phyloP scores from a whole-genome alignment of 64 coral and sea anemone genomes.

The Montipora cactus region DNA sequence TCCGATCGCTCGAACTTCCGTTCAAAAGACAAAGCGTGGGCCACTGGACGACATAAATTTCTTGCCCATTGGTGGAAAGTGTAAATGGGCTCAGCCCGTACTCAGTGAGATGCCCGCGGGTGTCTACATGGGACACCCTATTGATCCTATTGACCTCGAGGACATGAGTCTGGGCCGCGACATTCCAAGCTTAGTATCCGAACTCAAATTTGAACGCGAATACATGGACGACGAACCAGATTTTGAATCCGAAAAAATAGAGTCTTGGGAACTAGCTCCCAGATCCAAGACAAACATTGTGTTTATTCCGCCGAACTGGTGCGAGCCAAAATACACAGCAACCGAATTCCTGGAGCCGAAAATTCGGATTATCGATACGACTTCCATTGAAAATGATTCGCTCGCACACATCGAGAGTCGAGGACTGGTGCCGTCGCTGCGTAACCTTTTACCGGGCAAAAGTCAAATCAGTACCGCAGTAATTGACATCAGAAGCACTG shows the following conservation, averaged over 20 bases:
- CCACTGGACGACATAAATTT: neutral
- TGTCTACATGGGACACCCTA: neutral
- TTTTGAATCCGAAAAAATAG: conserved; percentile 35
- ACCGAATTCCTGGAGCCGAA: neutral
- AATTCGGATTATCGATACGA: conserved; percentile 23
- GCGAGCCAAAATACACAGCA: neutral
- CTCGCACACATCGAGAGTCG: neutral
- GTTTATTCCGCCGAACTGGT: conserved; percentile 16
- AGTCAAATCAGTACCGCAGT: neutral
- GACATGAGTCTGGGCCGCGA: neutral
- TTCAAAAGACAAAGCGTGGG: neutral
- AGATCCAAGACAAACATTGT: conserved; percentile 22
- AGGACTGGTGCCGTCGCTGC: neutral
- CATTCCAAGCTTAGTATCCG: neutral
- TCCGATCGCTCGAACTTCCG: neutral
- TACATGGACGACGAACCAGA: conserved; percentile 39
- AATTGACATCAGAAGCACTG: neutral
- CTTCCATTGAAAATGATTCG: neutral
- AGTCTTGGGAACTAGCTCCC: conserved; percentile 4
- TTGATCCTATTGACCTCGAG: neutral
- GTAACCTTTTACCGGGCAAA: neutral
- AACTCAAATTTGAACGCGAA: conserved; percentile 8
- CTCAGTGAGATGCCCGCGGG: conserved; percentile 7
- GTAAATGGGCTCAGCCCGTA: conserved; percentile 19
- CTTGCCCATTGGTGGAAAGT: neutral